Conservation (phyloP, 2,113 vertebrate species). For the Setophaga petechia region DNA sequence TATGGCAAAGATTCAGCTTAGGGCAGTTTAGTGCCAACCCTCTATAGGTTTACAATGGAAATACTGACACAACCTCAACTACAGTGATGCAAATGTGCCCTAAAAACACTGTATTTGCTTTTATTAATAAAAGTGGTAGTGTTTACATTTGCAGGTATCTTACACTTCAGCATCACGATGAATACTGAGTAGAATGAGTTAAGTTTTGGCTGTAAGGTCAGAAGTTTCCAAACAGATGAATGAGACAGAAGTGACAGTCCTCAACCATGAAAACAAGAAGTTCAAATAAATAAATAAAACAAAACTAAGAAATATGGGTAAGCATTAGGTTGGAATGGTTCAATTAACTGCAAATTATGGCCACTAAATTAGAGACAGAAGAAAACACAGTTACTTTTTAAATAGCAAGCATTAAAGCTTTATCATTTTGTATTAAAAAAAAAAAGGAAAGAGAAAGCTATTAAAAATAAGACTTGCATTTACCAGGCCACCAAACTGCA, state of each 20-base stretch:
- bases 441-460: not conserved
- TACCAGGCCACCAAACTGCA: constrained; percentile 63
- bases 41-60: constrained; percentile 57
- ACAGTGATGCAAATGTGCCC: constrained; percentile 66
- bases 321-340: constrained; percentile 71
- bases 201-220: constrained; percentile 36
- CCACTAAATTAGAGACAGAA: constrained; percentile 67
- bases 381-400: constrained; percentile 60
- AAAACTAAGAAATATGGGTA: constrained; percentile 63
- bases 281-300: constrained; percentile 75
- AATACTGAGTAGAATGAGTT: constrained; percentile 61
- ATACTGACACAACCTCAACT: constrained; percentile 63
- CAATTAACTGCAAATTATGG: constrained; percentile 64
- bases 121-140: constrained; percentile 72
- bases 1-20: constrained; percentile 20
- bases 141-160: constrained; percentile 67
- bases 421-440: constrained; percentile 54
- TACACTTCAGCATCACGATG: constrained; percentile 66
- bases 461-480: constrained; percentile 71
- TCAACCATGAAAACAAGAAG: constrained; percentile 45
- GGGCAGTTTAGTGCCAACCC: constrained; percentile 62
- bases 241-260: constrained; percentile 42
- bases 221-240: constrained; percentile 46
- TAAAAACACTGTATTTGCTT: constrained; percentile 68
- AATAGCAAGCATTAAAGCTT: constrained; percentile 70